Evolutionary conservation across 2,113 vertebrate species (phyloP).

Genomic region (Tachysurus fulvidraco): DNA sequence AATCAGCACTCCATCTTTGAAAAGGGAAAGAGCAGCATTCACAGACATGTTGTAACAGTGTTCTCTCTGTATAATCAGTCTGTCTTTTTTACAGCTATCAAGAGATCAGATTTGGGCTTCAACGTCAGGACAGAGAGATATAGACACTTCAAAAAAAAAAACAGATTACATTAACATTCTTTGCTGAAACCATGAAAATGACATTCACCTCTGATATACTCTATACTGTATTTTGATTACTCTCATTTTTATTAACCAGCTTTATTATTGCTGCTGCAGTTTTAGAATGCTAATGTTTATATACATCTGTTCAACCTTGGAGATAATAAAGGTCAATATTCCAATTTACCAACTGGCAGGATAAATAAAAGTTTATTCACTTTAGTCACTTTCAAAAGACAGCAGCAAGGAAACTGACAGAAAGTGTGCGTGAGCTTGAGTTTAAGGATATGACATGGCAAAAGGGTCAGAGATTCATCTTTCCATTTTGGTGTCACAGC

Average conservation of each 20-base stretch:
- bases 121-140: background rate
- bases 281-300: background rate
- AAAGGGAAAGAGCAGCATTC: background rate
- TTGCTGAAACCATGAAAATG: background rate
- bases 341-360: background rate
- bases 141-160: background rate
- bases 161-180: background rate
- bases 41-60: conserved; percentile 34
- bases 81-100: conserved; percentile 4
- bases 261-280: background rate
- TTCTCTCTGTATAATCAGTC: conserved; percentile 6
- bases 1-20: background rate
- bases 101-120: conserved; percentile 10
- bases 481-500: background rate
- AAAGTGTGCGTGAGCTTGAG: background rate
- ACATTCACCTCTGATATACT: background rate
- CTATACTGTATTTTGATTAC: background rate
- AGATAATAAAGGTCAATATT: conserved; percentile 12
- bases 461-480: background rate
- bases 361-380: background rate
- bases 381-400: background rate
- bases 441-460: background rate
- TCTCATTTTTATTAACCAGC: background rate
- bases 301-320: background rate
- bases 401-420: background rate